Base-by-base conservation (phyloP, 2,113 vertebrate genomes). In the Bambusicola thoracicus region DNA sequence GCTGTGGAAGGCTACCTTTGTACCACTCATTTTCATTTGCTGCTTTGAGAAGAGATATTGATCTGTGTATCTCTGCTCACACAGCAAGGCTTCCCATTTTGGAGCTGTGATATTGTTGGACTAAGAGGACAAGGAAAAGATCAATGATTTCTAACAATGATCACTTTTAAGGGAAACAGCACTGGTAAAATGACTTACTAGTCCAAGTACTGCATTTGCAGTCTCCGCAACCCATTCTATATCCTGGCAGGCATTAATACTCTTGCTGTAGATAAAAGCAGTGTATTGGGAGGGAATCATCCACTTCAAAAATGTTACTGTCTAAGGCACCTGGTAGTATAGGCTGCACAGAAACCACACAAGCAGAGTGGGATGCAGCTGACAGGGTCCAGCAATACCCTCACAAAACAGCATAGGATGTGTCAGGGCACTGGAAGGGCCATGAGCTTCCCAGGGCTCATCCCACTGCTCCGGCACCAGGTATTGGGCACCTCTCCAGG, bases 121-220 rank as follows among this genome's bases (percentile, higher is more conserved):
- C 70, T 93, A 96, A 77, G 76, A 89, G 20, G 85, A 96, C 89
- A 93, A 84, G 93, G 48, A 80, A 77, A 89, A 94, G 85, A 93
- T 93, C 91, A 94, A 93, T 96, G 80, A 94, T 89, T 93, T 96
- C 91, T 92, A 91, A 94, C 91, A 93, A 92, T 84, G 89, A 94
- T 89, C 82, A 51, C 87, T 92, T 88, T 92, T 68, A 85, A 90
- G 59, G 85, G 68, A 79, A 87, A 90, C 56, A 85, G 48, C 48
- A 81, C 51, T 73, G 76, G 81, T 70, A 92, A 96, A 89, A 94
- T 55, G 49, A 94, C 88, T 95, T 84, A 48, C 70, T 85, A 87
- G 67, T 70, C 88, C 72, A 81, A 87, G 44, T 84, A 93, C 92
- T 9, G 0, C 63, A 51, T 90, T 83, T 83, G 61, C 38, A 51